phyloP scores from a whole-genome alignment of 1,140 invertebrate species.

The Halotydeus destructor region DNA sequence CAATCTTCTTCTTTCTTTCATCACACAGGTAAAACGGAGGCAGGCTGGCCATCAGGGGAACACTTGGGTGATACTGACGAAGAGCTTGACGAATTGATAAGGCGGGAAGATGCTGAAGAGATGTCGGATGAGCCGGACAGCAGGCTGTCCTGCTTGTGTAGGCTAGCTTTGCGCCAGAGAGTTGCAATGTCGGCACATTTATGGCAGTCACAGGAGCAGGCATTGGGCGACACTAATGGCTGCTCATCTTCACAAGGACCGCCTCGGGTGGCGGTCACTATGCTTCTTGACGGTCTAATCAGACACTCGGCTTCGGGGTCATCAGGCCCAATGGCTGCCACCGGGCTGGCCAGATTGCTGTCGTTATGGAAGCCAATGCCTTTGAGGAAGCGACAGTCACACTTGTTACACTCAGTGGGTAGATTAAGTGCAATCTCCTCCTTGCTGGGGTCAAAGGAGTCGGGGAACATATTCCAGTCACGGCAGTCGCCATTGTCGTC shows the following conservation, averaged over 20 bases:
- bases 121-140: constrained; percentile 6
- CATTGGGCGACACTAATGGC: constrained; percentile 1
- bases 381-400: constrained; percentile 1
- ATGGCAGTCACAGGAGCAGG: constrained; percentile 15
- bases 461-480: constrained; percentile 7
- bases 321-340: neutral
- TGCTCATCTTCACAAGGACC: constrained; percentile 8
- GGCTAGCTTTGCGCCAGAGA: neutral
- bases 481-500: constrained; percentile 4
- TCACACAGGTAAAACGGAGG: too few relatives aligned
- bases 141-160: neutral
- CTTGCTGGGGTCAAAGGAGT: neutral
- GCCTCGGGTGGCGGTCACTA: neutral
- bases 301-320: constrained; percentile 1
- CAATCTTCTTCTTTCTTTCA: too few relatives aligned
- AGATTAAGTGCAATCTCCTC: neutral
- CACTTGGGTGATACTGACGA: too few relatives aligned
- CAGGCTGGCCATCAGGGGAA: too few relatives aligned
- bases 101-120: constrained; percentile 9
- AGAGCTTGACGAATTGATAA: constrained; percentile 7
- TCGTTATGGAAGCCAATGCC: too few relatives aligned
- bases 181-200: neutral
- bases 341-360: too few relatives aligned
- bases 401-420: neutral
- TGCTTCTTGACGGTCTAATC: too few relatives aligned